Conservation (phyloP, 1,140 invertebrate genomes). For the Lysiphlebus fabarum region DNA sequence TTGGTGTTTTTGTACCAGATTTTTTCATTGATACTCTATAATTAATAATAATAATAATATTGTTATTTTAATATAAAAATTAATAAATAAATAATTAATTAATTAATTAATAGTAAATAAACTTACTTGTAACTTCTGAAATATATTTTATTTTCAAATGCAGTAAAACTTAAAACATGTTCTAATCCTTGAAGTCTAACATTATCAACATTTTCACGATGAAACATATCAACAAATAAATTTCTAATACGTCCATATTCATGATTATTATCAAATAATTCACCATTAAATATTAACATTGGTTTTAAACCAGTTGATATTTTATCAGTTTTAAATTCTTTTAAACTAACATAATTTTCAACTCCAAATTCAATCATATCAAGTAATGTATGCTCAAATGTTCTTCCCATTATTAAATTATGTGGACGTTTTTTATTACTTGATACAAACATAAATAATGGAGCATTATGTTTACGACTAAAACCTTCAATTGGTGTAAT, state of each 20-base stretch:
- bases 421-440: conserved; percentile 93
- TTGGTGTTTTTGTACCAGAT: conserved; percentile 80
- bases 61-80: too few species aligned
- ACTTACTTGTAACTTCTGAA: conserved; percentile 80
- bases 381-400: conserved; percentile 84
- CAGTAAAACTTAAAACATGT: conserved; percentile 87
- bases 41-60: conserved; percentile 28
- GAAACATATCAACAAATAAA: conserved; percentile 89
- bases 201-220: conserved; percentile 75
- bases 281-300: conserved; percentile 90
- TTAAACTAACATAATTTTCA: conserved; percentile 74
- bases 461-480: conserved; percentile 80
- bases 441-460: conserved; percentile 87
- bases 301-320: conserved; percentile 83
- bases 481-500: conserved; percentile 78
- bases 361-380: conserved; percentile 97
- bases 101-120: background rate
- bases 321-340: conserved; percentile 79
- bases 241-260: conserved; percentile 84
- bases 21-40: conserved; percentile 83
- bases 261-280: conserved; percentile 79
- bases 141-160: conserved; percentile 74
- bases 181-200: conserved; percentile 89
- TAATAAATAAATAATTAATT: conserved; percentile 1
- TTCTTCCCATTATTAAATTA: conserved; percentile 85